Conservation (phyloP, 2,113 vertebrate genomes). For the Aleadryas rufinucha region DNA sequence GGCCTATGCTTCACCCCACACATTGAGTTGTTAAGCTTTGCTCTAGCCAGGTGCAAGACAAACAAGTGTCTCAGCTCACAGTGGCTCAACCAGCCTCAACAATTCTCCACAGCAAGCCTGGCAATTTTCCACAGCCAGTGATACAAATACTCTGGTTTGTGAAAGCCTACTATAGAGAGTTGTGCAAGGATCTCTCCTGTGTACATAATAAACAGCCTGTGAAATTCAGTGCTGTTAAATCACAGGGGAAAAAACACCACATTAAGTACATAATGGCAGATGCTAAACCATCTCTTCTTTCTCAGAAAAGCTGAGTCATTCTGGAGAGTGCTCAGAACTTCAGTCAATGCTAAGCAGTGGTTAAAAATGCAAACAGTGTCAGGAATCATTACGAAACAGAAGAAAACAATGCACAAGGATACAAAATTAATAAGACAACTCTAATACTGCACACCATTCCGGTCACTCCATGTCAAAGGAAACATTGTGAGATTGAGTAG, state of each 20-base stretch:
- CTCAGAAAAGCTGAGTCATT: not conserved
- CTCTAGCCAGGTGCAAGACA: not conserved
- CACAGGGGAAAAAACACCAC: not conserved
- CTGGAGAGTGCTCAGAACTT: not conserved
- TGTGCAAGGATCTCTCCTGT: not conserved
- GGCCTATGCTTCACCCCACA: not conserved
- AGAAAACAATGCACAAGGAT: not conserved
- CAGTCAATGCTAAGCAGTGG: not conserved
- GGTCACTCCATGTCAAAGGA: not conserved
- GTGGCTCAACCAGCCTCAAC: not conserved
- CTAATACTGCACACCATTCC: not conserved
- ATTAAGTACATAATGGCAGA: not conserved
- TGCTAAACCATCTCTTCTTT: not conserved
- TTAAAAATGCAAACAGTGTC: not conserved
- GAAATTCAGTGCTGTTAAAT: not conserved
- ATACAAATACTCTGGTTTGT: not conserved
- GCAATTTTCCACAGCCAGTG: not conserved
- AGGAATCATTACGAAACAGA: not conserved
- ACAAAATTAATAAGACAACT: not conserved
- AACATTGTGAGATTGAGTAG: not conserved
- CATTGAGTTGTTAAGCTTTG: not conserved
- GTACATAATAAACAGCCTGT: not conserved
- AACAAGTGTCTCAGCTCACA: accelerated
- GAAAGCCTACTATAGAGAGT: not conserved
- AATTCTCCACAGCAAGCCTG: not conserved